phyloP scores from a whole-genome alignment of 2,113 vertebrate species.

The Mellivora capensis region DNA sequence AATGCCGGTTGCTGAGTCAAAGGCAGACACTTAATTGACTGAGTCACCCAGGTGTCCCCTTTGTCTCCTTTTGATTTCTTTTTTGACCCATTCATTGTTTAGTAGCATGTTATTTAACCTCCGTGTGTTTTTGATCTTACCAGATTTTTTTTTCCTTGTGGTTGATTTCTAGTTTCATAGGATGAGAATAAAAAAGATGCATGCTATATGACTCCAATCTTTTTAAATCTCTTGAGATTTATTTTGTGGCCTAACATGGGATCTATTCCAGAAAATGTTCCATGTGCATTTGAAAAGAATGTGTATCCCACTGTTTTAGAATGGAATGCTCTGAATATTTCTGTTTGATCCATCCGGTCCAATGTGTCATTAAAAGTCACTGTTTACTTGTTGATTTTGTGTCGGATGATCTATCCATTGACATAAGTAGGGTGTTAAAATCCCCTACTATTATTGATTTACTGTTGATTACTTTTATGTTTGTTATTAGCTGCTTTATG shows the following conservation, averaged over 20 bases:
- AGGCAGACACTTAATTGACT: no score
- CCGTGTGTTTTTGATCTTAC: not conserved
- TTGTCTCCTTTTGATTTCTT: not conserved
- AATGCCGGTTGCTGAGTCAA: no score
- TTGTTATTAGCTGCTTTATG: not conserved
- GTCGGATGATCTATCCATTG: not conserved
- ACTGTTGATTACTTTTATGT: not conserved
- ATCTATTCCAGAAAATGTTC: not conserved
- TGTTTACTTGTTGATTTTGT: not conserved
- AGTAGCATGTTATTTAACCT: not conserved
- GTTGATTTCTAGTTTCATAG: not conserved
- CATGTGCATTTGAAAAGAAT: not conserved
- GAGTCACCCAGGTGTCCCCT: no score
- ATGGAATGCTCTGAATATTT: not conserved
- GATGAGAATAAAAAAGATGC: not conserved
- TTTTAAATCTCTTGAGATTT: not conserved
- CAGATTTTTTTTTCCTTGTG: not conserved
- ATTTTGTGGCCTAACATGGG: not conserved
- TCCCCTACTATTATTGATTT: not conserved
- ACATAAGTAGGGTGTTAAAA: not conserved
- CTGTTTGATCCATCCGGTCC: not conserved
- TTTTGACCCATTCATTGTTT: not conserved
- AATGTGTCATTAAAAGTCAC: not conserved
- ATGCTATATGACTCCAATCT: not conserved
- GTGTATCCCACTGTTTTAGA: not conserved